phyloP scores from a whole-genome alignment of 1,140 invertebrate genomes.

The Teleopsis dalmanni region DNA sequence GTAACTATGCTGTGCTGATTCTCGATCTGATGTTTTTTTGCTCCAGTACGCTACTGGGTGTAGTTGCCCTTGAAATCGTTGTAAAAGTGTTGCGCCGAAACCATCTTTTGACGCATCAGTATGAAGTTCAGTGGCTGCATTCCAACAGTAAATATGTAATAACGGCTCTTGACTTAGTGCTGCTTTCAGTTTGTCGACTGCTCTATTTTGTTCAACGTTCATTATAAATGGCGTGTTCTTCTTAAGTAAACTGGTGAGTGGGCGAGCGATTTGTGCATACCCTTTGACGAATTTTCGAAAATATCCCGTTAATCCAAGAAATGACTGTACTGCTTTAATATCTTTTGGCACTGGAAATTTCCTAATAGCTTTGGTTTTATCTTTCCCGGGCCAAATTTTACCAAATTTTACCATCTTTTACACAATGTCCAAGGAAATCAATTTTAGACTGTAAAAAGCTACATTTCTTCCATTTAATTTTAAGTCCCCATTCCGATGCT shows the following conservation, averaged over 20 bases:
- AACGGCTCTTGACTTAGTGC: conserved; percentile 12
- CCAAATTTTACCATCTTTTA: no score
- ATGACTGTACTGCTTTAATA: conserved; percentile 22
- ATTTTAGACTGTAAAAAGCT: no score
- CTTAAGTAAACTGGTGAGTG: conserved; percentile 15
- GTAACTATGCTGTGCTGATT: conserved; percentile 38
- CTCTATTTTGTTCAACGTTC: not conserved
- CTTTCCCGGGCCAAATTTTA: no score
- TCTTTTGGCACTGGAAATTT: conserved; percentile 24
- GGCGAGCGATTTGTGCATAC: conserved; percentile 21
- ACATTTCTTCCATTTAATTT: no score
- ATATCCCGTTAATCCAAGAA: conserved; percentile 30
- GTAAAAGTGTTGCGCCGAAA: conserved; percentile 19
- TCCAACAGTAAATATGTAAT: conserved; percentile 12
- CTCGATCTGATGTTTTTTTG: conserved; percentile 18
- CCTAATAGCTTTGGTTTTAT: conserved; percentile 25
- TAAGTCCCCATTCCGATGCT: no score
- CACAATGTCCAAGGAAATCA: no score
- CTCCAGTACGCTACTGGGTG: conserved; percentile 1
- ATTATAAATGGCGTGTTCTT: conserved; percentile 8
- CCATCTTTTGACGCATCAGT: conserved; percentile 18
- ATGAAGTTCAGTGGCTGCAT: conserved; percentile 16
- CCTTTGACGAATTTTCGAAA: conserved; percentile 28
- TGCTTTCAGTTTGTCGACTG: conserved; percentile 13
- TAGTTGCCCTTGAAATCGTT: conserved; percentile 9